Base-by-base conservation (phyloP, 2,888 invertebrate species). In the Amiota minor region DNA sequence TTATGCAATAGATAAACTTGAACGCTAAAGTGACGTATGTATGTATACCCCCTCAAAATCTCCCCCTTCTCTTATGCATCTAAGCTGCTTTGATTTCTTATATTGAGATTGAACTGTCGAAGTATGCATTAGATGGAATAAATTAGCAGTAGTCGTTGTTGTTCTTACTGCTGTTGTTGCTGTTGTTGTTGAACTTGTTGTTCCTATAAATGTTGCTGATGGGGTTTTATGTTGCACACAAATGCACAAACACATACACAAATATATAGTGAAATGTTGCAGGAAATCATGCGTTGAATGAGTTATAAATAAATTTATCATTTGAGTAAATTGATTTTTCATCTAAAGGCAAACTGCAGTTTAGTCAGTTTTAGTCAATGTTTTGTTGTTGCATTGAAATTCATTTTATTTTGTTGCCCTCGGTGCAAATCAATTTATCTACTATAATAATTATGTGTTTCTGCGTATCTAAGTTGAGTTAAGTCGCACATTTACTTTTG, bases 1-100 rank as follows among this genome's bases (percentile, higher is more conserved):
- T 84, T 84, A 83, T 82, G 84, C 85, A 80, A 79, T 75, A 79
- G 76, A 78, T 73, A 72, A 77, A 72, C 64, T 74, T 67, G 23
- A 70, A 20, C 59, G 20, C 18, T 59, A 20, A 35, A 35, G 35
- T 35, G 35, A 35, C 35, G 35, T 35, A 35, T 35, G 3, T 3
- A 10, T 1, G 56, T 56, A 16, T 56, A 56, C 9, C 59, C 18
- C 35, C 35, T 35, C 6, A 0, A 35, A 2, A 35, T 35, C 2
- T 6, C 35, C 35, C 2, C 2, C 35, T 35, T 35, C 35, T 35
- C 35, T 35, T 35, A 35, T 35, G 2, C 35, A 6, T 35, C 35
- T 35, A 35, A 6, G 35, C 35, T 35, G n/a, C n/a, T n/a, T n/a
- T n/a, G n/a, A n/a, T n/a, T 6, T 2, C 6, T 35, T 35, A 35